Percentiles rank a stretch among this genome's conserved stretches.
These are phyloP conservation scores for Pavo muticus DNA, from an alignment of 2,113 vertebrate species.

Conservation along the genomic window DNA sequence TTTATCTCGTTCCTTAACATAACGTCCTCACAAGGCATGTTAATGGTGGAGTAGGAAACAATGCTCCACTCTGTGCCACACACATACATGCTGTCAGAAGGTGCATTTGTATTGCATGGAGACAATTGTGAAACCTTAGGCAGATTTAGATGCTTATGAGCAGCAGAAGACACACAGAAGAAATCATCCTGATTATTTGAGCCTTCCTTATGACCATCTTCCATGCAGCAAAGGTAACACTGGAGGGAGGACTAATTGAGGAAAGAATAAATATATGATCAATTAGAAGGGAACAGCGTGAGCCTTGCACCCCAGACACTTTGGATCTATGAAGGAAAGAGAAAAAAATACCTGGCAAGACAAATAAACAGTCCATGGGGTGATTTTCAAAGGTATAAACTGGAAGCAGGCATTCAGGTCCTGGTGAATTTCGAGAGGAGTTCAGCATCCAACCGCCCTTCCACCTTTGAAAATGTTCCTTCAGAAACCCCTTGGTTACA, in stretches of 20 bases:
- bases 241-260: neutral
- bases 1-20: neutral
- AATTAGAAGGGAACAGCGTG: neutral
- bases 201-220: neutral
- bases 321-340: neutral
- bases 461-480: conserved; percentile 54
- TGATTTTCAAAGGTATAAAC: conserved; percentile 56
- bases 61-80: accelerated
- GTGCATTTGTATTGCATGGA: neutral
- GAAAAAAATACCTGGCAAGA: neutral
- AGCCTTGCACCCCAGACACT: neutral
- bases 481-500: conserved; percentile 54
- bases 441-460: conserved; percentile 45
- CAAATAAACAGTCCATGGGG: conserved; percentile 13
- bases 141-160: neutral
- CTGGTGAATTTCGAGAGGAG: conserved; percentile 23
- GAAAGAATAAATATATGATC: neutral
- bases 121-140: neutral
- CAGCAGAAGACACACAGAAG: neutral
- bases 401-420: conserved; percentile 40
- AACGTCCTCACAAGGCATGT: neutral
- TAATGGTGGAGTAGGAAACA: neutral
- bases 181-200: neutral
- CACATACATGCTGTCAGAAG: neutral
- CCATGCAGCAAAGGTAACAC: neutral